phyloP scores from a whole-genome alignment of 2,888 invertebrate species.

The Sarcophaga carnaria region DNA sequence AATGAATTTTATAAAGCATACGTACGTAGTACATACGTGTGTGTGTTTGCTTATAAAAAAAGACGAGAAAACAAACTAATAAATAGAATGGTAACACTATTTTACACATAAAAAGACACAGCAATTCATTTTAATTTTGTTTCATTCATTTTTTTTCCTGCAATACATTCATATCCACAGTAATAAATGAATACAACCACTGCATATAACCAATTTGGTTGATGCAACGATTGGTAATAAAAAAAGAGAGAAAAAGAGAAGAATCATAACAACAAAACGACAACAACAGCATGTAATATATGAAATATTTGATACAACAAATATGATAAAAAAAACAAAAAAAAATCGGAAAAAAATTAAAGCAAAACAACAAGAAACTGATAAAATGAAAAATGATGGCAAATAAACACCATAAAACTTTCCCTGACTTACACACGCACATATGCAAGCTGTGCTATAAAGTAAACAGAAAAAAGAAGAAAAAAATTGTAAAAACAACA shows the following conservation, averaged over 20 bases:
- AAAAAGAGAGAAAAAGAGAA: background rate
- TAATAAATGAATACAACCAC: slow-evolving; percentile 27
- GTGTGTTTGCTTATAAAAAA: background rate
- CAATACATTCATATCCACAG: background rate
- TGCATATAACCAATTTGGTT: slow-evolving; percentile 67
- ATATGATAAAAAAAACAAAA: slow-evolving; percentile 34
- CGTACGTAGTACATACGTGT: background rate
- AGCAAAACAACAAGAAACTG: slow-evolving; percentile 37
- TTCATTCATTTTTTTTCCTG: background rate
- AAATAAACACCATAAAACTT: slow-evolving; percentile 47
- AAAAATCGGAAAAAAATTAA: background rate
- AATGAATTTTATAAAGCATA: slow-evolving; percentile 60
- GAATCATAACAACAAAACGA: background rate
- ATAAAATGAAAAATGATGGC: slow-evolving; percentile 65
- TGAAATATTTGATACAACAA: slow-evolving; percentile 46
- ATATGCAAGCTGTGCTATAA: slow-evolving; percentile 5
- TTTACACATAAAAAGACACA: slow-evolving; percentile 14
- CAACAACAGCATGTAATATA: slow-evolving; percentile 33
- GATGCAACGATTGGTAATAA: slow-evolving; percentile 61
- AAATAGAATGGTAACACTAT: slow-evolving; percentile 44
- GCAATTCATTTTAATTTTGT: background rate
- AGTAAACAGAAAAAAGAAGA: slow-evolving; percentile 46
- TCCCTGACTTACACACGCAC: background rate
- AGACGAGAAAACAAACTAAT: slow-evolving; percentile 10
- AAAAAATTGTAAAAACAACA: background rate